A percentile compares a stretch with the other conserved stretches of the same genome.
These are phyloP conservation scores for Zosterops japonicus DNA, from an alignment of 2,113 vertebrate genomes.

Conservation along the genomic window DNA sequence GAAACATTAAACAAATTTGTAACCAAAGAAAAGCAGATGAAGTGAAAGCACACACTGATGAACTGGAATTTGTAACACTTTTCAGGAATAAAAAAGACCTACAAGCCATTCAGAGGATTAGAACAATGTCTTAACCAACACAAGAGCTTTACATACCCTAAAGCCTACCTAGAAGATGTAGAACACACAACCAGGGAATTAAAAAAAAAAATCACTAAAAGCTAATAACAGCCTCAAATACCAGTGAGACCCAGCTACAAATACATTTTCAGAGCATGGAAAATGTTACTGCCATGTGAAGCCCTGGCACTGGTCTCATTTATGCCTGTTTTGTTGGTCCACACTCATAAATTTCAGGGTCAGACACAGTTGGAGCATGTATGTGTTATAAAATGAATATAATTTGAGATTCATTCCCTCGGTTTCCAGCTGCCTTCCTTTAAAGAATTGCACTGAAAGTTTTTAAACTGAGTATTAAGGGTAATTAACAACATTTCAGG, in stretches of 20 bases:
- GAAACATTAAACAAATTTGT: not conserved
- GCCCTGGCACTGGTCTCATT: not conserved
- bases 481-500: constrained; percentile 54
- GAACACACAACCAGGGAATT: not conserved
- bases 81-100: not conserved
- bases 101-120: not conserved
- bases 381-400: not conserved
- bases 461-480: constrained; percentile 2
- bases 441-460: constrained; percentile 8
- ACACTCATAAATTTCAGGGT: not conserved
- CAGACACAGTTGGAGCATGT: not conserved
- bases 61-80: not conserved
- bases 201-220: not conserved
- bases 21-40: not conserved
- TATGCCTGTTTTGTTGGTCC: not conserved
- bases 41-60: not conserved
- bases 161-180: not conserved
- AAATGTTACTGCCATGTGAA: not conserved
- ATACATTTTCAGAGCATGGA: constrained; percentile 12
- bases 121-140: not conserved
- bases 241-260: constrained; percentile 38
- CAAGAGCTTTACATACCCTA: not conserved
- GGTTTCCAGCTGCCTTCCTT: not conserved
- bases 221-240: constrained; percentile 41
- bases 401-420: not conserved